Evolutionary conservation across 2,797 vertebrate genomes (phyloP), one percentile per base, ranked within the genome.

Genomic region (Pipistrellus nathusii): DNA sequence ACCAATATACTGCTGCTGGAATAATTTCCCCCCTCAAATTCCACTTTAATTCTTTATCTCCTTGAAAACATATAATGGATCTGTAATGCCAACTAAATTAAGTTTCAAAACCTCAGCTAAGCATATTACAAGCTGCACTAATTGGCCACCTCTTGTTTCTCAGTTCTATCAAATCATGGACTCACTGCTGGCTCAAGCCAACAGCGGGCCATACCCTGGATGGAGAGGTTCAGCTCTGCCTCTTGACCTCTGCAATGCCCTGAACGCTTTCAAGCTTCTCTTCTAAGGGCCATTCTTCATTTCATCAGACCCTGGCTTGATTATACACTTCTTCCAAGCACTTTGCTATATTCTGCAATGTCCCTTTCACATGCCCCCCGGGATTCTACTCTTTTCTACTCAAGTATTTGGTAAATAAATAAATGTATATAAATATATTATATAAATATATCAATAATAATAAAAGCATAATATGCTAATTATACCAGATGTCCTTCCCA

Each of bases 21-120:
- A 84, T 46, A 57, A 44, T 30, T 84, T 91, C 11, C n/a, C 35
- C 35, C 46, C 51, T 87, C 46, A 41, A 85, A 73, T 41, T 66
- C 14, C 12, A 51, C 30, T 48, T 88, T 68, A 38, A 72, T 57
- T 48, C 23, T 85, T 44, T 66, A 64, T n/a, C 64, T 88, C 21
- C 57, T 14, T 73, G 41, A 81, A 95, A 76, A 92, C 8, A 38
- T 18, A 46, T 35, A 85, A 81, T 71, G 18, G 14, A 14, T 82
- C 51, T 71, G 21, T 59, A 30, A 64, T 81, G 11, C 10, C 32
- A 38, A 41, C 41, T 83, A 46, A 59, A 75, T 44, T 78, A 81
- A 94, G 89, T 94, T 77, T 91, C 57, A 78, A 90, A 48, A 89
- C 38, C 51, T 91, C 77, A 82, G 20, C 5, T 25, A 46, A 82